phyloP scores from a whole-genome alignment of 2,797 vertebrate genomes.

The Semotilus atromaculatus region DNA sequence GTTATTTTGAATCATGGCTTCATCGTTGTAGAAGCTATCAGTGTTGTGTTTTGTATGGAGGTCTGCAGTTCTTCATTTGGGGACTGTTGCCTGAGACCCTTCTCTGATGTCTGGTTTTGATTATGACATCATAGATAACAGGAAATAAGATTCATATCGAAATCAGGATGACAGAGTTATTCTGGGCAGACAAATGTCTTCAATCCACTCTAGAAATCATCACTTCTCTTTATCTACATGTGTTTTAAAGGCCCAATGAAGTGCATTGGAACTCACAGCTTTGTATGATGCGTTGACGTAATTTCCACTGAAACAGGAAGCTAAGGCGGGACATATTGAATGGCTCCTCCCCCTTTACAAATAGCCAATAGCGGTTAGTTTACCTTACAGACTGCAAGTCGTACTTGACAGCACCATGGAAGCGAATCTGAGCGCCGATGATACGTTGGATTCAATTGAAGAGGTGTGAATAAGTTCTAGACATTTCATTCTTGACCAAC shows the following conservation, averaged over 20 bases:
- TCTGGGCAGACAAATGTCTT: conserved; percentile 44
- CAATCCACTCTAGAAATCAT: conserved; percentile 34
- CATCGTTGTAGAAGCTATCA: background rate
- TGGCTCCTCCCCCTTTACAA: too few relatives aligned
- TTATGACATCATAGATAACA: conserved; percentile 53
- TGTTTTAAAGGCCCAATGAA: background rate
- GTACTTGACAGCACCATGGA: too few relatives aligned
- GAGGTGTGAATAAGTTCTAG: too few relatives aligned
- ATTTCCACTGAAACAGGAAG: too few relatives aligned
- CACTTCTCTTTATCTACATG: background rate
- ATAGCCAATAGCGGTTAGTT: too few relatives aligned
- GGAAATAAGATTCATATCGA: conserved; percentile 55
- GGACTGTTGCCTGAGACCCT: background rate
- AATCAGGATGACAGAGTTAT: conserved; percentile 34
- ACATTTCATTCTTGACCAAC: too few relatives aligned
- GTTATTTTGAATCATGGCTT: background rate
- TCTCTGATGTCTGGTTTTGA: conserved; percentile 46
- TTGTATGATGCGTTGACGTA: too few relatives aligned
- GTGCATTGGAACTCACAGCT: too few relatives aligned
- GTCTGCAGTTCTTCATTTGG: conserved; percentile 9
- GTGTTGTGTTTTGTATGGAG: background rate
- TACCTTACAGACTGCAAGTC: too few relatives aligned
- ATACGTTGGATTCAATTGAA: too few relatives aligned
- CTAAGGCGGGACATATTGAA: too few relatives aligned
- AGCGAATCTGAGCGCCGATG: too few relatives aligned